phyloP scores from a whole-genome alignment of 2,113 vertebrate species.

The Perca fluviatilis region DNA sequence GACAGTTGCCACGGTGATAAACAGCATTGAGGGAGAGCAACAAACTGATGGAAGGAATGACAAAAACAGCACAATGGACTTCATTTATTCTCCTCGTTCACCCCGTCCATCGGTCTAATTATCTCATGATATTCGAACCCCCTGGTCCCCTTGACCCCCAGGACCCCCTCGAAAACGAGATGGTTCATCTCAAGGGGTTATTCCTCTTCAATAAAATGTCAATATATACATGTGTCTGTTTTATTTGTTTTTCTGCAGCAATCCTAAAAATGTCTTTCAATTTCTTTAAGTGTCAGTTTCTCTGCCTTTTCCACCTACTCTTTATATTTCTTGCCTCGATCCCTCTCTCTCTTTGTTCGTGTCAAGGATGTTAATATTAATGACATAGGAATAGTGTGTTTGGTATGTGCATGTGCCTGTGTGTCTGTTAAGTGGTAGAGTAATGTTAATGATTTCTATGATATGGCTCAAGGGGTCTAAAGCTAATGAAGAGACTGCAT shows the following conservation, averaged over 20 bases:
- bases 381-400: slow-evolving; percentile 40
- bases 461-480: slow-evolving; percentile 48
- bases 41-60: slow-evolving; percentile 49
- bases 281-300: not conserved
- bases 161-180: too few relatives aligned
- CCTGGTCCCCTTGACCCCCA: too few relatives aligned
- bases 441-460: slow-evolving; percentile 58
- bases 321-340: slow-evolving; percentile 18
- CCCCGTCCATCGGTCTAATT: not conserved
- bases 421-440: slow-evolving; percentile 53
- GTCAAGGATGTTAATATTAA: slow-evolving; percentile 47
- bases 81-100: slow-evolving; percentile 19
- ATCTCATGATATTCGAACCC: too few relatives aligned
- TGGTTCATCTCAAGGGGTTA: too few relatives aligned
- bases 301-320: not conserved
- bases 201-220: too few relatives aligned
- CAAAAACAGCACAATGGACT: slow-evolving; percentile 30
- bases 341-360: not conserved
- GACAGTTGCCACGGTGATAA: slow-evolving; percentile 77
- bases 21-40: slow-evolving; percentile 57
- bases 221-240: slow-evolving; percentile 37
- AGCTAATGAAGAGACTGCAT: slow-evolving; percentile 66
- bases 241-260: slow-evolving; percentile 6
- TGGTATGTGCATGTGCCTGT: slow-evolving; percentile 25
- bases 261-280: slow-evolving; percentile 2